phyloP scores from a whole-genome alignment of 2,113 vertebrate genomes.

The pig (Sus scrofa) region T2T-Sscrofa CM000822.6:48888501-48889000 shows the following conservation, averaged over 20 bases:
- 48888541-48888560: constrained; percentile 78
- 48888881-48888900: constrained; percentile 23
- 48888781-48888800: constrained; percentile 61
- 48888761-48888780: neutral
- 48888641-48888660: constrained; percentile 72
- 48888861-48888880: constrained; percentile 15
- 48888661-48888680: constrained; percentile 68
- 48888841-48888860: neutral
- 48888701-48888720: constrained; percentile 50
- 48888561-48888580: constrained; percentile 78
- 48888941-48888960: neutral
- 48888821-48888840: neutral
- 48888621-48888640: constrained; percentile 63
- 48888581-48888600: constrained; percentile 83
- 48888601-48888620: constrained; percentile 74
- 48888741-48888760: constrained; percentile 33
- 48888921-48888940: neutral
- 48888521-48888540: constrained; percentile 71
- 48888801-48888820: neutral
- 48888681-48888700: constrained; percentile 74
- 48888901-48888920: neutral
- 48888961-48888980: neutral
- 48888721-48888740: constrained; percentile 59
- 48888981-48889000: constrained; percentile 11
- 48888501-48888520: constrained; percentile 79